phyloP scores from a whole-genome alignment of 2,888 invertebrate species.

The Choristoneura rosaceana region DNA sequence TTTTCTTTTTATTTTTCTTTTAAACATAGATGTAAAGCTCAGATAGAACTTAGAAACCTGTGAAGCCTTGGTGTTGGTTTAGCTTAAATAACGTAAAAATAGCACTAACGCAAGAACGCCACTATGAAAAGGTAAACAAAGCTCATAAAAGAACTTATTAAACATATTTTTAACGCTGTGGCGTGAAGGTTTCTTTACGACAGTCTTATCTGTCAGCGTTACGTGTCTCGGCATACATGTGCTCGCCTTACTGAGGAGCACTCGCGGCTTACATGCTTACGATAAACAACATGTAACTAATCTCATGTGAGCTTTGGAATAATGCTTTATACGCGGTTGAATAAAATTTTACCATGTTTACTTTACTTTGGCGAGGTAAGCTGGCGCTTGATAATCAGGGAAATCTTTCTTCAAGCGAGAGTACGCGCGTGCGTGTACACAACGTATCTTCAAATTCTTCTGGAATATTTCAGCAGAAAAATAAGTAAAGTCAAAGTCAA shows the following conservation, averaged over 20 bases:
- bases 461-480: background rate
- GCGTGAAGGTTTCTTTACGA: slow-evolving; percentile 32
- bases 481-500: too few relatives aligned
- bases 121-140: slow-evolving; percentile 4
- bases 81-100: background rate
- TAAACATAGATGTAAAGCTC: too few relatives aligned
- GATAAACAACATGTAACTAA: slow-evolving; percentile 40
- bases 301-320: slow-evolving; percentile 34
- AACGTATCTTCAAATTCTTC: too few relatives aligned
- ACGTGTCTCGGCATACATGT: slow-evolving; percentile 34
- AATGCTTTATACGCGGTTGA: slow-evolving; percentile 35
- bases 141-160: slow-evolving; percentile 26
- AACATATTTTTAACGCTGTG: slow-evolving; percentile 16
- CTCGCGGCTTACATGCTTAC: slow-evolving; percentile 36
- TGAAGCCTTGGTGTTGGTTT: background rate
- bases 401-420: background rate
- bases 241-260: slow-evolving; percentile 23
- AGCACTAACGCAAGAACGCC: background rate
- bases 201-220: slow-evolving; percentile 35
- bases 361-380: slow-evolving; percentile 22
- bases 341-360: slow-evolving; percentile 29
- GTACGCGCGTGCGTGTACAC: background rate
- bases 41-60: too few relatives aligned
- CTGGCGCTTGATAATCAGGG: slow-evolving; percentile 19
- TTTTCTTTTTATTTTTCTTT: too few relatives aligned